These are phyloP conservation scores for Drosophila pseudoananassae DNA, from an alignment of 1,140 invertebrate genomes.

Conservation along the genomic window DNA sequence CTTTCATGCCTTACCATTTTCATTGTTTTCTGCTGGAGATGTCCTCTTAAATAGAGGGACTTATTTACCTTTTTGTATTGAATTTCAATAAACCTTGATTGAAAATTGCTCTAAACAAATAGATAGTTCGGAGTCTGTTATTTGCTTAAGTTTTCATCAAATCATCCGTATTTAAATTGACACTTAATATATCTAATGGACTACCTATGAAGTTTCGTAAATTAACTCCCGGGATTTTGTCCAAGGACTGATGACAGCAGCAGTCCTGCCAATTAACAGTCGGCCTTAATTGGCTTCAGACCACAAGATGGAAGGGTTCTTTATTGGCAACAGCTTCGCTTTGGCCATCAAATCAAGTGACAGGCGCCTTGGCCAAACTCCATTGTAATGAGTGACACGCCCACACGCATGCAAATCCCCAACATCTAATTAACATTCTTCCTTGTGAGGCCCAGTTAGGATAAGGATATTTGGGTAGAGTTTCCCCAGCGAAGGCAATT, in stretches of 20 bases:
- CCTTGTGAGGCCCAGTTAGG: not conserved
- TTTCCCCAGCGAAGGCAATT: too few relatives aligned
- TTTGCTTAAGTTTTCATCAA: not conserved
- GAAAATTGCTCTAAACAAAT: not conserved
- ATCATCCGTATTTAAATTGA: not conserved
- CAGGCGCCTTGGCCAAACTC: constrained; percentile 44
- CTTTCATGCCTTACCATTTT: not conserved
- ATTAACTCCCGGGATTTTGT: constrained; percentile 8
- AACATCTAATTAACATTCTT: constrained; percentile 60
- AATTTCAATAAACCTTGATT: not conserved
- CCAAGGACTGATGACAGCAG: constrained; percentile 12
- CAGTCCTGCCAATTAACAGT: constrained; percentile 46
- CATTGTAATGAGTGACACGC: constrained; percentile 42
- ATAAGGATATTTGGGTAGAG: not conserved
- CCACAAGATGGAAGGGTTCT: constrained; percentile 25
- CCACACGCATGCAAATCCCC: constrained; percentile 47
- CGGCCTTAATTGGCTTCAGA: constrained; percentile 32
- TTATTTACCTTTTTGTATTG: not conserved
- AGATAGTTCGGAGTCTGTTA: not conserved
- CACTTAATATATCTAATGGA: constrained; percentile 7
- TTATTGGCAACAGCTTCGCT: constrained; percentile 21
- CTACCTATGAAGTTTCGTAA: constrained; percentile 16
- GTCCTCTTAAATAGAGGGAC: too few relatives aligned
- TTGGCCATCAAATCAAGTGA: constrained; percentile 41
- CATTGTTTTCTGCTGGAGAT: not conserved